Base-by-base conservation (phyloP, 2,888 invertebrate genomes). In the Aporophyla nigra region DNA sequence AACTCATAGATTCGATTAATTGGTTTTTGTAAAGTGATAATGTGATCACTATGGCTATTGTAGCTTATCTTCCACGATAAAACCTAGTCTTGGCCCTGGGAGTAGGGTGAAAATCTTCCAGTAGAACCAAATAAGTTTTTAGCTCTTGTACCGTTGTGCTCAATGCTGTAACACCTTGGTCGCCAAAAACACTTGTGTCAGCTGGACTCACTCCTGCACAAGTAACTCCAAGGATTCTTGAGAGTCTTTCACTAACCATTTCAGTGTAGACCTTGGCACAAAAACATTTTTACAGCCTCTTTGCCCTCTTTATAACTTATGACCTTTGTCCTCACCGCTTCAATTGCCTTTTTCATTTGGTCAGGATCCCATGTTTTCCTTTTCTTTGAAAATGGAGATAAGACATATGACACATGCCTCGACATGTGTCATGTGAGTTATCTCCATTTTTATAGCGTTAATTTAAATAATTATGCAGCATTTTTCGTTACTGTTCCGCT, bases 181-280 rank as follows among this genome's bases (percentile, higher is more conserved):
- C 59, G 33, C 19, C 16, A 27, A 58, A 6, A 33, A 27, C 27
- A 21, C 21, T 51, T n/a, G n/a, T n/a, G n/a, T n/a, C n/a, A n/a
- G n/a, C n/a, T n/a, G n/a, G n/a, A n/a, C n/a, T n/a, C n/a, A n/a
- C n/a, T 33, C 14, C 27, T 53, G 51, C 51, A 66, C 66, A 1
- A 66, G 66, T 66, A 66, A 66, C 66, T 66, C 66, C 7, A 67
- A 54, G n/a, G 67, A 67, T 40, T 67, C 40, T 67, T 67, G 40
- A 33, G 65, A 67, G 40, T 67, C 66, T n/a, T 67, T 67, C 40
- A 40, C 67, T 9, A 53, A 53, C 53, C 67, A 40, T 40, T 53
- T 33, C 49, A 65, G 19, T 40, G 67, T 67, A 4, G 53, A 53
- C 53, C 33, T 67, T 53, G 67, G 67, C 3, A 67, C 67, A 67